Percentiles rank a stretch among this genome's conserved stretches.
Conservation (phyloP, 2,113 vertebrate genomes). For the Microcebus tavaratra region DNA sequence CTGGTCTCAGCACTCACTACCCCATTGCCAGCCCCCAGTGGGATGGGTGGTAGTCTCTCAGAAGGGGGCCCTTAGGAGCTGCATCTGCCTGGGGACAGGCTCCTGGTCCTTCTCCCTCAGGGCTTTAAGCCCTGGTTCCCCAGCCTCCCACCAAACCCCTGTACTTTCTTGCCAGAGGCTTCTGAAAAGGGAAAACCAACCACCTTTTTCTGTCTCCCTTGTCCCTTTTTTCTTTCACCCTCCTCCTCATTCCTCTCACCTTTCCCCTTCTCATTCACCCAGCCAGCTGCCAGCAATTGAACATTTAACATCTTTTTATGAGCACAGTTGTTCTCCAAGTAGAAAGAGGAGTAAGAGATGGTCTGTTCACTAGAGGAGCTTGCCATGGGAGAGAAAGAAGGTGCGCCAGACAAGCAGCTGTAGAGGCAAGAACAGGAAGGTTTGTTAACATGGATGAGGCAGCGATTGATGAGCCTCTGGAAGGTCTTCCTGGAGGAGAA, state of each 20-base stretch:
- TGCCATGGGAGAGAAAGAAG: not conserved
- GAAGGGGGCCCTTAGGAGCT: not conserved
- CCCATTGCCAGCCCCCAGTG: not conserved
- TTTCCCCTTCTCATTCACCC: not conserved
- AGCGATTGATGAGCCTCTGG: not conserved
- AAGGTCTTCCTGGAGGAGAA: not conserved
- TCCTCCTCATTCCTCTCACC: not conserved
- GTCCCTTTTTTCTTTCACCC: not conserved
- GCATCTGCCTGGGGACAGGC: not conserved
- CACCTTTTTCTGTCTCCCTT: not conserved
- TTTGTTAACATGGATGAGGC: not conserved
- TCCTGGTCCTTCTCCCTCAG: not conserved
- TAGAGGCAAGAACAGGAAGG: no score
- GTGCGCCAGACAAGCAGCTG: rapidly evolving
- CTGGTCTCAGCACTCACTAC: not conserved
- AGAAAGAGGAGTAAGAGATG: not conserved
- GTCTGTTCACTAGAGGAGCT: not conserved
- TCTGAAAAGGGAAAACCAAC: not conserved
- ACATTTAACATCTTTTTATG: not conserved
- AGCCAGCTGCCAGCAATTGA: not conserved
- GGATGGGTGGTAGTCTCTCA: not conserved
- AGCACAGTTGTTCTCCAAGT: not conserved
- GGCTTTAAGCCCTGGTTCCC: not conserved
- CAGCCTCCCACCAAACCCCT: not conserved
- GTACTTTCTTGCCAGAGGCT: not conserved